Evolutionary conservation across 2,888 invertebrate species (phyloP), one percentile per base, ranked within the genome.

Genomic region (Drosophila borealis): DNA sequence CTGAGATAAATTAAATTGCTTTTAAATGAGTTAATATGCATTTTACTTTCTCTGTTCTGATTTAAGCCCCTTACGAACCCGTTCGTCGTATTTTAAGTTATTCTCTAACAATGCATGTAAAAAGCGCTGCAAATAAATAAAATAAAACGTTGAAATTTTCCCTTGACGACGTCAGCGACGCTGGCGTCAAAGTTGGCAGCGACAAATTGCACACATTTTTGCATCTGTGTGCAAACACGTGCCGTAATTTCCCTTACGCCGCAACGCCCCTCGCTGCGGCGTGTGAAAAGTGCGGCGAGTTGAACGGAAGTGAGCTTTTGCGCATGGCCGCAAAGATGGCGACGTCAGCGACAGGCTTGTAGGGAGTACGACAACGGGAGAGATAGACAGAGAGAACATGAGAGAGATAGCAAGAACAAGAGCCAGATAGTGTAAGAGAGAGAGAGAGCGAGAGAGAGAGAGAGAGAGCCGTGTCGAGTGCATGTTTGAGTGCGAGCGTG

Each of bases 171-270:
- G 83, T 78, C 85, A 85, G 75, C 66, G 55, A 37, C 45, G 74
- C 14, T 42, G 17, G 46, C 69, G 50, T 48, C 65, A 48, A 50
- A 44, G 72, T 48, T 73, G 74, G 64, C 75, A 69, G 70, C 74
- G 74, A 70, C 76, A 74, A 72, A 65, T 74, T 81, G 79, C 79
- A 72, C 62, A 78, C 64, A 74, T 51, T 66, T 70, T 48, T 89
- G 90, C 83, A 81, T 75, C 75, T 73, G 90, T 90, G 80, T 89
- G 90, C 82, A 88, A 76, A 90, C 90, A 90, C 90, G 90, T 90
- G 90, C 88, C 90, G 89, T 80, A 57, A 71, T 74, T 76, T 74
- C 81, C 60, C 55, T 46, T 48, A 65, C 74, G 49, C 50, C 70
- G 62, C 67, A 33, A 13, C 56, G 46, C 54, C 60, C 49, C 49